Base-by-base conservation (phyloP, 2,888 invertebrate species). In the Stenodema calcarata region DNA sequence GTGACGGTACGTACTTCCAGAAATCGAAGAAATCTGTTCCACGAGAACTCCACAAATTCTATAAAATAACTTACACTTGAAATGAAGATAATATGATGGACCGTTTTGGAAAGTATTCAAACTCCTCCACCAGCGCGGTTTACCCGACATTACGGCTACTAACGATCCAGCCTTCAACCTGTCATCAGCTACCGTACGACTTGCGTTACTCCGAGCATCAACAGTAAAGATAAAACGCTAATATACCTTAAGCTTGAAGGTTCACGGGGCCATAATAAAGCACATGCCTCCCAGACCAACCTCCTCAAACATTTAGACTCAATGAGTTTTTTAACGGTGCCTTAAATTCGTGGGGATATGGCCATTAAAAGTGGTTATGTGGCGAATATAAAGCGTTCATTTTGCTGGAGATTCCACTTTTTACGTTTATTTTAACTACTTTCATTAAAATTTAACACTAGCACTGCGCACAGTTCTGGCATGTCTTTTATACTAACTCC, bases 361-460 rank as follows among this genome's bases (percentile, higher is more conserved):
- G 69, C 82, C 47, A 27, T 54, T 82, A 82, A 82, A 82, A 82
- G 70, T 82, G 82, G 82, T 82, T 82, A 82, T 70, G 70, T 41
- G 35, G 82, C 62, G 62, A 82, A 82, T 82, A 82, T 82, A 82
- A 82, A 82, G 82, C 69, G 82, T 82, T 82, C 82, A 82, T 82
- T 82, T 82, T 62, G 82, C 82, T 62, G 69, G 62, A 70, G 82
- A 70, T 69, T 69, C 62, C 70, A 35, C 82, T 70, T 82, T 82
- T 82, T 82, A 69, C 62, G 69, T 62, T 82, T 82, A 82, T 70
- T 82, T 82, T 82, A 82, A 82, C 82, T 82, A 41, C 82, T 82
- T 82, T 82, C 82, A 82, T 82, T 82, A 82, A 82, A 82, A 62
- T 82, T 82, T 82, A 82, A 82, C 82, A 69, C 82, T 82, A 41